phyloP scores from a whole-genome alignment of 2,888 invertebrate species.

The Strigamia transsilvanica region DNA sequence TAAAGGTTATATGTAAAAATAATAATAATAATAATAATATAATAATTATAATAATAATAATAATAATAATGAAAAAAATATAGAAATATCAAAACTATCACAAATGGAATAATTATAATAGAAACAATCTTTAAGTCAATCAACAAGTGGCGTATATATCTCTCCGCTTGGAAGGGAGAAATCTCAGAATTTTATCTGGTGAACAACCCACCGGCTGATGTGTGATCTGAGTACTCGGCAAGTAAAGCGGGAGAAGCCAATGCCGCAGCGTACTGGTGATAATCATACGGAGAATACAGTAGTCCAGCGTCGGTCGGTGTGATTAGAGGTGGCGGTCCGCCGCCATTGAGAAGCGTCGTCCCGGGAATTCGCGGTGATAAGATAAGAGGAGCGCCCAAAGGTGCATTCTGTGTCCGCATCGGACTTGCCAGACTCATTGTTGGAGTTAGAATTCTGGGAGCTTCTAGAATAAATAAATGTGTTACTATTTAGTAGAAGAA shows the following conservation, averaged over 20 bases:
- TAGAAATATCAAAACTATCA: slow-evolving; percentile 55
- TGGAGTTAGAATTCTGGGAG: slow-evolving; percentile 55
- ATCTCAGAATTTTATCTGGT: slow-evolving; percentile 72
- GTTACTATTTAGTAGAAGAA: neutral
- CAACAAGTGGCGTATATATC: slow-evolving; percentile 41
- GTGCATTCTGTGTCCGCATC: slow-evolving; percentile 74
- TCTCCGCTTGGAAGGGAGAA: slow-evolving; percentile 28
- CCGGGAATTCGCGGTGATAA: slow-evolving; percentile 88
- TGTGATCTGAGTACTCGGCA: slow-evolving; percentile 76
- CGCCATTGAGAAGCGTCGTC: slow-evolving; percentile 71
- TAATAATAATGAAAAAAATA: slow-evolving; percentile 55
- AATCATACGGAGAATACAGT: slow-evolving; percentile 88
- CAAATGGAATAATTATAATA: slow-evolving; percentile 53
- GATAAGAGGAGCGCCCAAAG: slow-evolving; percentile 90
- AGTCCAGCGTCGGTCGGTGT: slow-evolving; percentile 78
- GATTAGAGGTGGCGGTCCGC: slow-evolving; percentile 70
- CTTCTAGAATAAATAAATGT: slow-evolving; percentile 58
- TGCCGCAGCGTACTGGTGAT: slow-evolving; percentile 88
- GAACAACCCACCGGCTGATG: slow-evolving; percentile 85
- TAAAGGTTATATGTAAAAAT: slow-evolving; percentile 50
- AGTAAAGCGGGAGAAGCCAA: slow-evolving; percentile 77
- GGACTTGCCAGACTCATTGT: slow-evolving; percentile 59
- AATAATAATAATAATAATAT: slow-evolving; percentile 51
- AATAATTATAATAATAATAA: slow-evolving; percentile 50
- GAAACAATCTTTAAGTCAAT: slow-evolving; percentile 52